Conservation (phyloP, 2,113 vertebrate species). For the Embiotoca jacksoni region DNA sequence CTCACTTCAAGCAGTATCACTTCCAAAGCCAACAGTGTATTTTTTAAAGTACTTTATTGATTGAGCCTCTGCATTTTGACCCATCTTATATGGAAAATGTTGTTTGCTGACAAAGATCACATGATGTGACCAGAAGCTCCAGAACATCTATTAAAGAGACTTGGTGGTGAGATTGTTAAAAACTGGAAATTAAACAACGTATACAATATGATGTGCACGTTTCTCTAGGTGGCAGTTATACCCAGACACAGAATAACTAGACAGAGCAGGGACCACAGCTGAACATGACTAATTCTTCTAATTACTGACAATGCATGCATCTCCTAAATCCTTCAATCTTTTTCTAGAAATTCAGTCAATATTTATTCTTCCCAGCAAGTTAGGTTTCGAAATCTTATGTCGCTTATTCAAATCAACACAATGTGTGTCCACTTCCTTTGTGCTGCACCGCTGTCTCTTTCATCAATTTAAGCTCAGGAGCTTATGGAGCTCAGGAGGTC, state of each 20-base stretch:
- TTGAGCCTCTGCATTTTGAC: too few relatives aligned
- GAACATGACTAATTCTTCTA: background rate
- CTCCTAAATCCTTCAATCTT: background rate
- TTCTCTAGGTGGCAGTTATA: conserved; percentile 3
- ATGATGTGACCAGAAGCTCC: background rate
- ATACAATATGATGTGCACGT: background rate
- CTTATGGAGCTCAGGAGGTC: background rate
- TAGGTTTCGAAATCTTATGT: background rate
- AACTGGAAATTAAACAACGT: conserved; percentile 12
- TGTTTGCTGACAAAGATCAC: too few relatives aligned
- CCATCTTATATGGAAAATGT: too few relatives aligned
- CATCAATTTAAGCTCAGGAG: background rate
- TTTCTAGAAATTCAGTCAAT: conserved; percentile 3
- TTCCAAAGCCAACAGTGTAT: too few relatives aligned
- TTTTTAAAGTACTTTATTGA: too few relatives aligned
- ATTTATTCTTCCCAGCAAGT: background rate
- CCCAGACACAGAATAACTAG: conserved; percentile 6
- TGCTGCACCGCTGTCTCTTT: background rate
- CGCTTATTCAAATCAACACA: background rate
- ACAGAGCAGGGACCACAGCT: background rate
- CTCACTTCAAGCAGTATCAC: too few relatives aligned
- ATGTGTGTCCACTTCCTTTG: background rate
- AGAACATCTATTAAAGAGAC: conserved; percentile 44
- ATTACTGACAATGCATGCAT: background rate
- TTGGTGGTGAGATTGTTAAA: conserved; percentile 25